phyloP scores from a whole-genome alignment of 2,113 vertebrate genomes.

The Anguilla rostrata region DNA sequence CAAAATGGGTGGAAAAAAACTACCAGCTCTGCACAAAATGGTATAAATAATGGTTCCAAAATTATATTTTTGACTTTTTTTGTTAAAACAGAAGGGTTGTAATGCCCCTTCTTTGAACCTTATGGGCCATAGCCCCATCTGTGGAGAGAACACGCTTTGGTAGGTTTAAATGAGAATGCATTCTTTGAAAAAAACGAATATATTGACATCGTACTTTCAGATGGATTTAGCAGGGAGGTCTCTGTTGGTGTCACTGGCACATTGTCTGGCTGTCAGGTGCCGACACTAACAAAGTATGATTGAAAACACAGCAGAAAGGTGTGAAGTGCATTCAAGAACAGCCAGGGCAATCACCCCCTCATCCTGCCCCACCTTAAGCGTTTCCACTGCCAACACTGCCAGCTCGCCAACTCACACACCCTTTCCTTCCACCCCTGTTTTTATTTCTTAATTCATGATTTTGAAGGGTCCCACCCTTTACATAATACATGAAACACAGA shows the following conservation, averaged over 20 bases:
- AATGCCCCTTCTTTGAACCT: not conserved
- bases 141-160: not conserved
- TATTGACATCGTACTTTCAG: not conserved
- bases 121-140: not conserved
- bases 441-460: not conserved
- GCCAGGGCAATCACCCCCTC: not conserved
- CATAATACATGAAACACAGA: not conserved
- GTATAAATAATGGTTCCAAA: not conserved
- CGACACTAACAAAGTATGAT: not conserved
- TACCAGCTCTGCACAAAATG: not conserved
- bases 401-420: not conserved
- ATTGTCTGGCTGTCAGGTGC: not conserved
- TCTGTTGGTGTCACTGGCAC: not conserved
- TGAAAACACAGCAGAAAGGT: not conserved
- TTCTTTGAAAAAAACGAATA: not conserved
- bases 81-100: not conserved
- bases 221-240: not conserved
- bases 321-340: not conserved
- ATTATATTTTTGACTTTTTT: not conserved
- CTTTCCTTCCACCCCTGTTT: not conserved
- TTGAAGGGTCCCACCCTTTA: not conserved
- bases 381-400: not conserved
- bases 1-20: not conserved
- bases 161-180: not conserved
- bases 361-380: not conserved